Conservation (phyloP, 2,113 vertebrate species). For the Cygnus buccinator region DNA sequence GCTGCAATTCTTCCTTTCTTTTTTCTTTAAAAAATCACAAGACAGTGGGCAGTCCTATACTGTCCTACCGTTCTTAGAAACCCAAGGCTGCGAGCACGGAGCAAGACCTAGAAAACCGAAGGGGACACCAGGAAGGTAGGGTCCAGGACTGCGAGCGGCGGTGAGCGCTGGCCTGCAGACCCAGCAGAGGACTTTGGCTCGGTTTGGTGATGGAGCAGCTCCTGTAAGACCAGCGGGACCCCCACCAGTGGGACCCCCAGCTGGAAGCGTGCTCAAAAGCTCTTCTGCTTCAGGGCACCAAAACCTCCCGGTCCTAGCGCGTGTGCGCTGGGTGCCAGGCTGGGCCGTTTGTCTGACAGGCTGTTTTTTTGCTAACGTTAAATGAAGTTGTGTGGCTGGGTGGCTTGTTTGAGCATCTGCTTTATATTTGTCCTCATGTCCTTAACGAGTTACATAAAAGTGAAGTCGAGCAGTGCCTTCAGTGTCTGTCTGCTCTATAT, state of each 20-base stretch:
- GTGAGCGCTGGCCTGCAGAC: neutral
- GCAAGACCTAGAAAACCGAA: neutral
- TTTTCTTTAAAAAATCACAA: neutral
- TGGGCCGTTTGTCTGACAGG: neutral
- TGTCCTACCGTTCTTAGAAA: neutral
- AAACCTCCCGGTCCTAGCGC: neutral
- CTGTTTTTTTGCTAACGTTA: neutral
- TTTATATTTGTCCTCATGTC: slow-evolving; percentile 41
- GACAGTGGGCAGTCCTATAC: neutral
- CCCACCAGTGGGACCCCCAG: neutral
- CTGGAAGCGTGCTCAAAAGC: neutral
- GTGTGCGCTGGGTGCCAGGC: neutral
- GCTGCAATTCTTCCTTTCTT: neutral
- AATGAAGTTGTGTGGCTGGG: neutral
- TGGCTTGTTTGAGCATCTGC: neutral
- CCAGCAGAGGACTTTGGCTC: neutral
- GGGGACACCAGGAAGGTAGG: neutral
- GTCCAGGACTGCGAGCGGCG: neutral
- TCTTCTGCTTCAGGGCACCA: neutral
- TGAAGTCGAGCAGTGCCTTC: slow-evolving; percentile 26
- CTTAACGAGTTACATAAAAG: slow-evolving; percentile 46
- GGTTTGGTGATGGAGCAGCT: neutral
- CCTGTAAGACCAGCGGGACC: neutral
- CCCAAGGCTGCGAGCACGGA: neutral
- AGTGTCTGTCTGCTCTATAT: slow-evolving; percentile 57